phyloP scores from a whole-genome alignment of 2,888 invertebrate species.

The Leptopterna dolabrata region DNA sequence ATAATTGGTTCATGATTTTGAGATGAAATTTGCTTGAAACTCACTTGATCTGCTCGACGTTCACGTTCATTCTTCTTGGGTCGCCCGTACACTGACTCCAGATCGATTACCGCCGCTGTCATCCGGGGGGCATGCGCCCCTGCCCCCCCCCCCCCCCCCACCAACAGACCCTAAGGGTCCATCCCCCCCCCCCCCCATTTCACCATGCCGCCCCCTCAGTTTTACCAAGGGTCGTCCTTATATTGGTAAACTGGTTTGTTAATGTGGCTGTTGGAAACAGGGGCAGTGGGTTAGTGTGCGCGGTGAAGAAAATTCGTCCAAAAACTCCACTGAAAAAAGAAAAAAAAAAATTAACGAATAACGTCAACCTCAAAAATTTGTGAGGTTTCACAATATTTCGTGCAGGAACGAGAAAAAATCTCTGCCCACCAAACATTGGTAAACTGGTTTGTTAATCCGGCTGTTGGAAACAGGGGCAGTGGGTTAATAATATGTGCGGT shows the following conservation, averaged over 20 bases:
- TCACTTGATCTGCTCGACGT: constrained; percentile 49
- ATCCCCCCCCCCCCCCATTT: background rate
- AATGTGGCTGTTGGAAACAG: background rate
- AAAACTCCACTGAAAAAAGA: too few species aligned
- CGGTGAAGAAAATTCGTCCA: too few species aligned
- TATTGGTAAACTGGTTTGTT: background rate
- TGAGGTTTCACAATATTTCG: too few species aligned
- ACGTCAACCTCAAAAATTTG: too few species aligned
- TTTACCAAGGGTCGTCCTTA: background rate
- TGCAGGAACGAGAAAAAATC: too few species aligned
- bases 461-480: too few species aligned
- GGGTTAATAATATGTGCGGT: too few species aligned
- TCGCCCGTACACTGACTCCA: constrained; percentile 43
- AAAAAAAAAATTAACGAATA: too few species aligned
- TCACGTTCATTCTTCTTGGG: constrained; percentile 39
- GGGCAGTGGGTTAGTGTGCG: background rate
- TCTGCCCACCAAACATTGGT: too few species aligned
- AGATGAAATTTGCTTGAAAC: background rate
- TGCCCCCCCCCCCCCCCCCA: background rate
- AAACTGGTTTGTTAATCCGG: too few species aligned
- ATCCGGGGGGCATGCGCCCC: constrained; percentile 29
- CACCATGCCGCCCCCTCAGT: background rate
- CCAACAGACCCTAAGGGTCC: background rate
- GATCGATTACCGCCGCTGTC: constrained; percentile 44
- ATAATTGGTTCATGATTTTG: background rate